Evolutionary conservation across 2,888 invertebrate genomes (phyloP), one percentile per base, ranked within the genome.

Genomic region (Hemaris fuciformis): DNA sequence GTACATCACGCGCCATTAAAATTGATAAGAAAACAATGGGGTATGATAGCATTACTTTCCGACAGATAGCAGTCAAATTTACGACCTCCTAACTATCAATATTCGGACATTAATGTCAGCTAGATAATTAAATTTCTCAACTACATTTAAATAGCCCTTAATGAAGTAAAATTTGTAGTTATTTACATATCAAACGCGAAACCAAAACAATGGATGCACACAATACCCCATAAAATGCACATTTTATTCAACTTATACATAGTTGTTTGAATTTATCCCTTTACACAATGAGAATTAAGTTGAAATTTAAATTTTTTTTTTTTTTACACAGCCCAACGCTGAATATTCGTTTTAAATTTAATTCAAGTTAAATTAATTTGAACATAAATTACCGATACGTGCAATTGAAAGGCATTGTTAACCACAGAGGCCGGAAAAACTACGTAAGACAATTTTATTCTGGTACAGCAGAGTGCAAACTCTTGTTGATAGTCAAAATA

Each of bases 31-130:
- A 53, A 27, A 53, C 53, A 53, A 53, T 53, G 10, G 53, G 68
- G 71, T 70, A 70, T 75, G 73, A 78, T 78, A 80, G 76, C 68
- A 66, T 72, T 61, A 71, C 66, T 42, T 65, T 68, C 64, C 65
- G 63, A 66, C 64, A 73, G 81, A 83, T 80, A 79, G 75, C 73
- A 71, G 65, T 71, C 63, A 67, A 77, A 81, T 80, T 80, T 76
- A 78, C 75, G 64, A 67, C 62, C 66, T 71, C 71, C 71, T 68
- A 69, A 66, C 72, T 68, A 64, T 66, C 63, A 68, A 65, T 62
- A 67, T 60, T 59, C 53, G 46, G 59, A 58, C 64, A 57, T 62
- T 57, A 66, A 64, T 64, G 63, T 61, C 23, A 46, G 65, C 65
- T 67, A 66, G 64, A 66, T 59, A 66, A 70, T 68, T 64, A 65